Conservation (phyloP, 2,797 vertebrate genomes). For the Trichosurus vulpecula region DNA sequence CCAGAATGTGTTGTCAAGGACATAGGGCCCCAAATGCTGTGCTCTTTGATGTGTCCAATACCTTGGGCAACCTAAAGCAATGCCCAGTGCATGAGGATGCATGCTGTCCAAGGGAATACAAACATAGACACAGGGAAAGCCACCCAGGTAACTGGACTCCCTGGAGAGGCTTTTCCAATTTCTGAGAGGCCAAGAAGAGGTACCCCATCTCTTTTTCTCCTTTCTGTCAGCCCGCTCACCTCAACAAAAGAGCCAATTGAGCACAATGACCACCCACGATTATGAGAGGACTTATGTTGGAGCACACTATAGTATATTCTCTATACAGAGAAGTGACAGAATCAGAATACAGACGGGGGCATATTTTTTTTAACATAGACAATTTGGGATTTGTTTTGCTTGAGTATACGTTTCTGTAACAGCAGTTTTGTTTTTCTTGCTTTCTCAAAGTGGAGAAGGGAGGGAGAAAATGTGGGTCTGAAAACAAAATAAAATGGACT, state of each 20-base stretch:
- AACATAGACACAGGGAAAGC: not conserved
- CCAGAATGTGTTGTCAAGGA: not conserved
- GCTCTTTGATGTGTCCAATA: not conserved
- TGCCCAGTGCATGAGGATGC: not conserved
- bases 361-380: not conserved
- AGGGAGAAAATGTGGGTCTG: not conserved
- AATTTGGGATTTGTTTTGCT: not conserved
- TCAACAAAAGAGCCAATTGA: not conserved
- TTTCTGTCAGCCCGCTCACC: not conserved
- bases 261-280: not conserved
- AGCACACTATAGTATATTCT: not conserved
- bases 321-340: not conserved
- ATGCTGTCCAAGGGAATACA: not conserved
- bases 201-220: not conserved
- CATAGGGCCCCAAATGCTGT: not conserved
- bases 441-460: not conserved
- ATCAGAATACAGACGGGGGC: not conserved
- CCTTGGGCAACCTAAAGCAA: not conserved
- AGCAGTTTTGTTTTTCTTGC: not conserved
- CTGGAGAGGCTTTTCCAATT: not conserved
- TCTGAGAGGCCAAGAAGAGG: not conserved
- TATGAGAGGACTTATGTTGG: not conserved
- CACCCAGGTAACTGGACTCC: not conserved
- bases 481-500: not conserved
- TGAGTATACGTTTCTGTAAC: not conserved